Evolutionary conservation across 2,113 vertebrate genomes (phyloP).

Genomic region (Perca fluviatilis): DNA sequence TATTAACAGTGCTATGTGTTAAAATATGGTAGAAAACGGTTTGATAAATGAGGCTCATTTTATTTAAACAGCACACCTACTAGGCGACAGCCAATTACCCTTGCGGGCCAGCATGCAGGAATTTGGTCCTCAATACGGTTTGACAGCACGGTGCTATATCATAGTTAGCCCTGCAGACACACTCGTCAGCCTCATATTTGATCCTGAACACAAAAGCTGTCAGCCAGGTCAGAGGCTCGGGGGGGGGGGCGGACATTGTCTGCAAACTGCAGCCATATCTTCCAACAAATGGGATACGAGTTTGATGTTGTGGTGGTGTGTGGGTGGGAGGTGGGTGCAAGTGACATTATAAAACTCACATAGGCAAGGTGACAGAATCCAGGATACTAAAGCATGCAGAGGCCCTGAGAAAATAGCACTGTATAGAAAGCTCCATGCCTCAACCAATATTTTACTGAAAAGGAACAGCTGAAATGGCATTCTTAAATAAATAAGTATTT

Average conservation of each 20-base stretch:
- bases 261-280: constrained; percentile 48
- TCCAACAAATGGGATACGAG: constrained; percentile 38
- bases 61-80: constrained; percentile 76
- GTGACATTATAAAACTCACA: constrained; percentile 40
- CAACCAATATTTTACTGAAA: constrained; percentile 12
- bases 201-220: constrained; percentile 76
- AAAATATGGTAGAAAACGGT: constrained; percentile 48
- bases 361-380: constrained; percentile 19
- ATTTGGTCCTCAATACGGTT: constrained; percentile 60
- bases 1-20: constrained; percentile 39
- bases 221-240: constrained; percentile 62
- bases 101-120: constrained; percentile 49
- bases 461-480: constrained; percentile 28
- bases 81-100: constrained; percentile 77
- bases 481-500: constrained; percentile 1
- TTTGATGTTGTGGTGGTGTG: constrained; percentile 43
- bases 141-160: constrained; percentile 74
- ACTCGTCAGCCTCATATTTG: constrained; percentile 71
- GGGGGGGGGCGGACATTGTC: constrained; percentile 41
- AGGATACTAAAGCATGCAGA: constrained; percentile 29
- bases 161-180: constrained; percentile 76
- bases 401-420: constrained; percentile 28
- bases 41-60: constrained; percentile 79
- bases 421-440: constrained; percentile 6
- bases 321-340: neutral